Evolutionary conservation across 2,113 vertebrate species (phyloP), one percentile per base, ranked within the genome.

Genomic region (Oreochromis tanganicae): DNA sequence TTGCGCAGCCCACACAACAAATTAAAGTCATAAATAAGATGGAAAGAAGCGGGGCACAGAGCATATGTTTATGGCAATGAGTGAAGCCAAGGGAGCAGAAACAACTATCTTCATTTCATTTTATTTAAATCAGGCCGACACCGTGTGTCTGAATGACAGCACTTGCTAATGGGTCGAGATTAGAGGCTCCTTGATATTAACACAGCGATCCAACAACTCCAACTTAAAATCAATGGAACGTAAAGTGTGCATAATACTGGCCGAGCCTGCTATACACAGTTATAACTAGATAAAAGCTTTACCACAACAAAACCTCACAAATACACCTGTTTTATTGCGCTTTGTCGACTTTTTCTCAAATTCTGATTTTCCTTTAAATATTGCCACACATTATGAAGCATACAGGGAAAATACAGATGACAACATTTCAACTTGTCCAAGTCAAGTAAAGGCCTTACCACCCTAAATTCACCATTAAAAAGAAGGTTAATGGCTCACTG

Each of bases 21-120:
- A 99, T 99, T 99, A 99, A 99, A 99, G 98, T 99, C 98, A 99
- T 99, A 99, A 99, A 99, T 99, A 99, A 99, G 98, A 99, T 98
- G 98, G 98, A 99, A 98, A 97, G 98, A 98, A 98, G 97, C 97
- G 78, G 98, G 97, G 98, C 98, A 96, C 97, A 96, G 98, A 99
- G 98, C 99, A 99, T 99, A 99, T 99, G 99, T 99, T 99, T 99
- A 99, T 98, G 98, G 98, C 98, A 97, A 98, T 98, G 98, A 99
- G 97, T 97, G 97, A 98, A 99, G 98, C 98, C 98, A 97, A 96
- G 98, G 98, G 98, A 99, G 97, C 98, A 97, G 97, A 98, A 98
- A 99, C 98, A 99, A 98, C 98, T 97, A 98, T 99, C 98, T 99
- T 99, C 99, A 99, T 99, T 98, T 99, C 97, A 98, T 98, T 99